Conservation (phyloP, 2,797 vertebrate genomes). For the Pelodytes ibericus region DNA sequence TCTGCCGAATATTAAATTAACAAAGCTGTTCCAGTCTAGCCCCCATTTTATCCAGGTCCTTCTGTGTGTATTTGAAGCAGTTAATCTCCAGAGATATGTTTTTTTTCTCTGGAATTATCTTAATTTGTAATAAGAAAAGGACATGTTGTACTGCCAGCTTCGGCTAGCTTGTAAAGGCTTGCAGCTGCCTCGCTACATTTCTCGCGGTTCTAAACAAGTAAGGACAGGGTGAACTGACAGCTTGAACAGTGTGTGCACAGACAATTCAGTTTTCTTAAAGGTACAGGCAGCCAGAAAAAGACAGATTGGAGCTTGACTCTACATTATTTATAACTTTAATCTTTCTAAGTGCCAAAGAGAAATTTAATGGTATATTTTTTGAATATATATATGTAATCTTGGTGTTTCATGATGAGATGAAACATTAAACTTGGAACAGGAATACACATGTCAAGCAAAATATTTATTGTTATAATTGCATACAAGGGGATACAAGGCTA, state of each 20-base stretch:
- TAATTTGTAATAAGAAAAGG: conserved; percentile 14
- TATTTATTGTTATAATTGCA: too few relatives aligned
- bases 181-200: conserved; percentile 40
- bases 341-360: too few relatives aligned
- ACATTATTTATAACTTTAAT: too few relatives aligned
- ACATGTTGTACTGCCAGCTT: conserved; percentile 43
- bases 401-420: too few relatives aligned
- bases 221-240: conserved; percentile 16
- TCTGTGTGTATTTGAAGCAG: not conserved
- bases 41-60: not conserved
- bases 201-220: conserved; percentile 29
- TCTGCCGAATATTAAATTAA: too few relatives aligned
- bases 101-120: conserved; percentile 8
- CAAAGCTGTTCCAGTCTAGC: too few relatives aligned
- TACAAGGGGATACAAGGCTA: too few relatives aligned
- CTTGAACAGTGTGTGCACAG: not conserved
- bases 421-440: too few relatives aligned
- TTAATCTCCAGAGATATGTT: conserved; percentile 35
- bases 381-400: too few relatives aligned
- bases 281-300: not conserved
- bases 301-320: not conserved
- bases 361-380: too few relatives aligned
- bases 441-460: too few relatives aligned
- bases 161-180: conserved; percentile 32
- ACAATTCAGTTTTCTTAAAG: not conserved